Evolutionary conservation across 2,888 invertebrate genomes (phyloP).

Genomic region (Pterostichus madidus): DNA sequence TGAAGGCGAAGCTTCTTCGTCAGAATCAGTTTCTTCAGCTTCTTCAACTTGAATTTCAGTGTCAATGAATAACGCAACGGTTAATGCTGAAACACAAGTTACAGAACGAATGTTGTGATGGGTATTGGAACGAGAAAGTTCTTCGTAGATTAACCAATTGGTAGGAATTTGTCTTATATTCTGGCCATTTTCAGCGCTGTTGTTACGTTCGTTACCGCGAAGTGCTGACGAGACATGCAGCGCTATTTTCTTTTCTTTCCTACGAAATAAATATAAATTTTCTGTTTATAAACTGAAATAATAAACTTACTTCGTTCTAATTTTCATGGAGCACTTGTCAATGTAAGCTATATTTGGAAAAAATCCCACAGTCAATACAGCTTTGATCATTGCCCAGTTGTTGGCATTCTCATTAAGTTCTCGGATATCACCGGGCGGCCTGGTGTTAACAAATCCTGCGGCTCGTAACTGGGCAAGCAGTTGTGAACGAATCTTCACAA

Average conservation of each 20-base stretch:
- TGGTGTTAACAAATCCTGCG: slow-evolving; percentile 85
- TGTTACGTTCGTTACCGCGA: slow-evolving; percentile 75
- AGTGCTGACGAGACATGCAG: slow-evolving; percentile 83
- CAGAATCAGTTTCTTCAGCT: slow-evolving; percentile 71
- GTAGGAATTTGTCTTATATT: slow-evolving; percentile 80
- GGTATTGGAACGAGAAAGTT: slow-evolving; percentile 86
- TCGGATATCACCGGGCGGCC: slow-evolving; percentile 83
- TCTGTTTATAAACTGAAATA: too few species aligned
- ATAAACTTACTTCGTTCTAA: slow-evolving; percentile 57
- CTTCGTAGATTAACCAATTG: slow-evolving; percentile 93
- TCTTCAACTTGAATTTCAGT: slow-evolving; percentile 70
- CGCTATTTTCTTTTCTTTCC: slow-evolving; percentile 81
- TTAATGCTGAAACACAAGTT: slow-evolving; percentile 89
- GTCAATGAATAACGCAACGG: slow-evolving; percentile 75
- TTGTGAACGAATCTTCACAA: slow-evolving; percentile 90
- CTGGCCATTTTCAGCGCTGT: slow-evolving; percentile 68
- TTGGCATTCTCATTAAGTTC: slow-evolving; percentile 91
- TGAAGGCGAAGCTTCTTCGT: slow-evolving; percentile 68
- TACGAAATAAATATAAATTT: slow-evolving; percentile 72
- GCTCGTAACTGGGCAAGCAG: slow-evolving; percentile 89
- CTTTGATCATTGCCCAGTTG: slow-evolving; percentile 95
- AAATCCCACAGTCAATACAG: slow-evolving; percentile 91
- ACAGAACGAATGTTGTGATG: slow-evolving; percentile 87
- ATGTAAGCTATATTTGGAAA: slow-evolving; percentile 93
- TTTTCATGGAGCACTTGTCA: slow-evolving; percentile 75